Percentiles rank a stretch among this genome's conserved stretches.
phyloP scores from a whole-genome alignment of 2,797 vertebrate genomes.

The Sternotherus odoratus region DNA sequence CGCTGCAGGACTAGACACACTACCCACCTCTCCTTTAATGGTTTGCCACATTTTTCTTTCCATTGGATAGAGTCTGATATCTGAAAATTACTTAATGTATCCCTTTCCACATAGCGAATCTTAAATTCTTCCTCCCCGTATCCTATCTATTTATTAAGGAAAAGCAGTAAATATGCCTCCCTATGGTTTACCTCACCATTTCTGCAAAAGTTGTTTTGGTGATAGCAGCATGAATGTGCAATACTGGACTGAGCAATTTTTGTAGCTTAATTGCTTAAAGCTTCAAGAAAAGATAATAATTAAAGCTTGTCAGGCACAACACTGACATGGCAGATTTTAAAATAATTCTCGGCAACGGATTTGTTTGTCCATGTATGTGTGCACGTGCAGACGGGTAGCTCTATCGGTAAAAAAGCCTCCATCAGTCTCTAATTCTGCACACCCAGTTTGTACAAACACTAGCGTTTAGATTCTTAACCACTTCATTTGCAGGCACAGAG shows the following conservation, averaged over 20 bases:
- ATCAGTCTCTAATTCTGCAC: background rate
- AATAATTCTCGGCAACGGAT: background rate
- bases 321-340: background rate
- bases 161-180: background rate
- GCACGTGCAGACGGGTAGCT: accelerated
- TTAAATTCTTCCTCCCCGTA: background rate
- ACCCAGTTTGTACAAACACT: background rate
- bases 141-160: accelerated
- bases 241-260: background rate
- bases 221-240: background rate
- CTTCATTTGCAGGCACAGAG: background rate
- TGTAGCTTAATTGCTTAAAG: constrained; percentile 9
- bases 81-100: background rate
- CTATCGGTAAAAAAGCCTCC: background rate
- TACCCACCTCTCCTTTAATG: background rate
- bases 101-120: too few species aligned
- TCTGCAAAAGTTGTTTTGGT: background rate
- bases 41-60: background rate
- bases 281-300: background rate
- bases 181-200: background rate
- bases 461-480: background rate
- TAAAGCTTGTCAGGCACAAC: background rate
- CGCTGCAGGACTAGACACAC: background rate
- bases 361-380: background rate
- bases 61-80: background rate